Percentiles rank a stretch among this genome's conserved stretches.
Evolutionary conservation across 2,888 invertebrate genomes (phyloP).

Genomic region (Pemphredon lugubris): DNA sequence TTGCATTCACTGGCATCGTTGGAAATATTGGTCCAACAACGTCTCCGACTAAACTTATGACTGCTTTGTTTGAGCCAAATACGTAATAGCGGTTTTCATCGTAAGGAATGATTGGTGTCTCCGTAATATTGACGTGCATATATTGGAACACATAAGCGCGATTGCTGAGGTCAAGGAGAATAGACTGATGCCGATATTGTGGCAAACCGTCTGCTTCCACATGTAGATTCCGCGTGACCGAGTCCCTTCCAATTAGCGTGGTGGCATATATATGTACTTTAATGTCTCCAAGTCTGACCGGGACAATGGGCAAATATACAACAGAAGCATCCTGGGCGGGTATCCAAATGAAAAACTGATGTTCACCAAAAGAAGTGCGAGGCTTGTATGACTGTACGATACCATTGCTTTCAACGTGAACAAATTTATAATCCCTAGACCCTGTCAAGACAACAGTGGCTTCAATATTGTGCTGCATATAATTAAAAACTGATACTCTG

Average conservation of each 20-base stretch:
- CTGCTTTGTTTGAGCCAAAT: conserved; percentile 94
- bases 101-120: conserved; percentile 95
- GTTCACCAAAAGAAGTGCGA: conserved; percentile 94
- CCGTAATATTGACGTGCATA: conserved; percentile 97
- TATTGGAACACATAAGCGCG: conserved; percentile 96
- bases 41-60: conserved; percentile 92
- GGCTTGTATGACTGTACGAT: conserved; percentile 93
- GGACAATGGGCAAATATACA: conserved; percentile 95
- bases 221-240: conserved; percentile 85
- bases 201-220: conserved; percentile 95
- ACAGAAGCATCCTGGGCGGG: conserved; percentile 89
- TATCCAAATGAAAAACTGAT: conserved; percentile 96
- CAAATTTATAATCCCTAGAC: conserved; percentile 93
- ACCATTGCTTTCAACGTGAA: conserved; percentile 94
- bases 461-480: conserved; percentile 92
- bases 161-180: conserved; percentile 95
- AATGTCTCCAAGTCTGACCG: conserved; percentile 89
- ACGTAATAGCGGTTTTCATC: conserved; percentile 95
- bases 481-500: conserved; percentile 96
- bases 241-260: conserved; percentile 88
- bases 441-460: conserved; percentile 93
- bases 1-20: conserved; percentile 94
- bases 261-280: conserved; percentile 89
- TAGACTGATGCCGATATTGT: conserved; percentile 95
- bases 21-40: conserved; percentile 97